Conservation (phyloP, 2,113 vertebrate genomes). For the Camelus dromedarius region DNA sequence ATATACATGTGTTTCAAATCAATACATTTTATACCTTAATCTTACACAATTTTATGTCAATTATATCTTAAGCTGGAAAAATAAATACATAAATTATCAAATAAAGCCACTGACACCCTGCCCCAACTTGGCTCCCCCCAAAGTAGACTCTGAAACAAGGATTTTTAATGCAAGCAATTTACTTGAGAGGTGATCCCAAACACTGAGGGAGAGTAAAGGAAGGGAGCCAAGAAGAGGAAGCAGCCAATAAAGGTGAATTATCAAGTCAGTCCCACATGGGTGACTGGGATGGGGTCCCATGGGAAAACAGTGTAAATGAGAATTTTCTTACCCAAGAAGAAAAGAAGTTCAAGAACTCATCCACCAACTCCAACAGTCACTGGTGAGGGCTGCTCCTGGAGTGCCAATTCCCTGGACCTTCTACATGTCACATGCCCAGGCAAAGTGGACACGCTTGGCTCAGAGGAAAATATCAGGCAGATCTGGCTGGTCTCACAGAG, state of each 20-base stretch:
- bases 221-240: background rate
- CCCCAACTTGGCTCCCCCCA: background rate
- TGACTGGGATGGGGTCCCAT: no score
- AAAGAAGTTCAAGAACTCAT: background rate
- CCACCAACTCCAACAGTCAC: background rate
- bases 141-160: background rate
- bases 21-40: background rate
- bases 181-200: background rate
- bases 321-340: background rate
- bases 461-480: background rate
- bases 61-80: background rate
- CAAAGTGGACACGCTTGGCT: background rate
- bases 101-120: background rate
- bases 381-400: background rate
- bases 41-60: background rate
- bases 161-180: background rate
- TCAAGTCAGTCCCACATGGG: background rate
- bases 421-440: no score
- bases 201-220: background rate
- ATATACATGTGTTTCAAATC: background rate
- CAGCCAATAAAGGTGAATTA: background rate
- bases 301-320: background rate
- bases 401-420: background rate
- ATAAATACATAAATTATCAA: background rate
- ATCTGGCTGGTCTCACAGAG: background rate